Evolutionary conservation across 1,140 invertebrate species (phyloP).

Genomic region (Meloidogyne hapla): DNA sequence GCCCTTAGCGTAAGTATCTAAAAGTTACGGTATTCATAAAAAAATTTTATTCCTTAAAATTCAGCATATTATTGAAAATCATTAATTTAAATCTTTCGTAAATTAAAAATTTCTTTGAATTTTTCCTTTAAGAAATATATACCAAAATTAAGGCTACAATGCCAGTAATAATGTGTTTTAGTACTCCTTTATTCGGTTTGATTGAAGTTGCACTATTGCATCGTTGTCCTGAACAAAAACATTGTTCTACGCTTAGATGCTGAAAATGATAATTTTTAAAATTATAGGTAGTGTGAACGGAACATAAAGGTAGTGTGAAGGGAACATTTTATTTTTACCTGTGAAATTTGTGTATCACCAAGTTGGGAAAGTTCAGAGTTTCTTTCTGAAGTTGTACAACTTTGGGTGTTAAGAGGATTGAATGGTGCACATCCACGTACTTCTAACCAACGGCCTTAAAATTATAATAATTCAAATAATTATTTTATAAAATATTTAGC

Average conservation of each 20-base stretch:
- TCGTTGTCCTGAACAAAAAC: slow-evolving; percentile 10
- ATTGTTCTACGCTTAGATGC: slow-evolving; percentile 19
- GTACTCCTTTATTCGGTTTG: background rate
- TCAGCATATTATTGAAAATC: background rate
- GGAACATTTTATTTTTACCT: background rate
- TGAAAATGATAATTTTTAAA: background rate
- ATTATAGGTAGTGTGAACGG: background rate
- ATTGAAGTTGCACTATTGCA: slow-evolving; percentile 17
- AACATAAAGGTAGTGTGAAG: no score
- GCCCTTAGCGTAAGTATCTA: no score
- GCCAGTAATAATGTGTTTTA: background rate
- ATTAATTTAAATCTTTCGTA: background rate
- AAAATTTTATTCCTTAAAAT: background rate
- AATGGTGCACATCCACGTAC: slow-evolving; percentile 19
- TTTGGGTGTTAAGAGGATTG: slow-evolving; percentile 24
- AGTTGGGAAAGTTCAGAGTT: slow-evolving; percentile 3
- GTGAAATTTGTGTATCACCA: background rate
- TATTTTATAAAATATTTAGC: background rate
- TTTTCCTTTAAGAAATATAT: background rate
- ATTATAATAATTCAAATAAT: background rate
- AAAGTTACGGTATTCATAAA: no score
- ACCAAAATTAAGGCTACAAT: background rate
- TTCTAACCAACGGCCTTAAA: slow-evolving; percentile 20
- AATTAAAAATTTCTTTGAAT: background rate
- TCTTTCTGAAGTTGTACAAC: slow-evolving; percentile 10